Base-by-base conservation (phyloP, 2,888 invertebrate species). In the Ferrisia virgata region DNA sequence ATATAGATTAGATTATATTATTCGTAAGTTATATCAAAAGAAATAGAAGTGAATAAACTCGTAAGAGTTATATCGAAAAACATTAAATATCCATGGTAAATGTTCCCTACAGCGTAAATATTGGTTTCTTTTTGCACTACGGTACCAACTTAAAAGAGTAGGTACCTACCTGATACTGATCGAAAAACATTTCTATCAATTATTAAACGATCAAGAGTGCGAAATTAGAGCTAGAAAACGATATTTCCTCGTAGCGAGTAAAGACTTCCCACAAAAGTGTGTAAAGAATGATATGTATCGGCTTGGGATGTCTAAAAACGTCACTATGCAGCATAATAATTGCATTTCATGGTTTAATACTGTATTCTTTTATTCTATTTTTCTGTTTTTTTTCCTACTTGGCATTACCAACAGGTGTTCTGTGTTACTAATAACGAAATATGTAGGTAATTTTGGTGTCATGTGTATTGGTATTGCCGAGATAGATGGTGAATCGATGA, bases 301-400 rank as follows among this genome's bases (percentile, higher is more conserved):
- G 28, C 18, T 11, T 76, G 36, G 18, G 72, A 36, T 76, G 72
- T 76, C 36, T 76, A 36, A 76, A 64, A 64, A 64, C 28, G 64
- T 64, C 28, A 36, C 36, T 25, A 76, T 76, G 72, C 72, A 76
- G 36, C 72, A 76, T 76, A 76, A 36, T 76, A 76, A 76, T 76
- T 76, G 72, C 72, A 76, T 76, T 76, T 76, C 72, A 76, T 76
- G 72, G 13, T 76, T 76, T 36, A 36, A 76, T 18, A 13, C 15
- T 1, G 53, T 53, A 69, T 6, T 33, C 69, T n/a, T 69, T 53
- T 64, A 64, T 76, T n/a, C 18, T 18, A n/a, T n/a, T n/a, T n/a
- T n/a, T n/a, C n/a, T n/a, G n/a, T n/a, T 9, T 76, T 76, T 72
- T 76, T 72, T 76, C 8, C 36, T 2, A 9, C 28, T 36, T 3